phyloP scores from a whole-genome alignment of 2,113 vertebrate genomes.

The Campylomormyrus tamandua region DNA sequence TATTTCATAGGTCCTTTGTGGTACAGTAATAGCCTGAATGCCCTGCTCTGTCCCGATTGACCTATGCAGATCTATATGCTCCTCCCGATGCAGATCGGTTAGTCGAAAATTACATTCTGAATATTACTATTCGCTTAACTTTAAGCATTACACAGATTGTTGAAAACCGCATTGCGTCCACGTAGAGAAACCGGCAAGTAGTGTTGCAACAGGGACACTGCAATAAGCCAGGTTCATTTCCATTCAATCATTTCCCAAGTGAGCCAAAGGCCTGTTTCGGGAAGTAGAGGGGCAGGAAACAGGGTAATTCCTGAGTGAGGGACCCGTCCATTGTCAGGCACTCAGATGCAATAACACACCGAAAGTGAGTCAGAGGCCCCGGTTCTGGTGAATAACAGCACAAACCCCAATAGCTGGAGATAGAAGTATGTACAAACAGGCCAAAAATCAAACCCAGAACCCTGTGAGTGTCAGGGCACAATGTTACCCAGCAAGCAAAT shows the following conservation, averaged over 20 bases:
- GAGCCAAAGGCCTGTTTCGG: neutral
- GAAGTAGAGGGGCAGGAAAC: neutral
- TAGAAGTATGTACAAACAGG: neutral
- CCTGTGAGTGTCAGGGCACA: neutral
- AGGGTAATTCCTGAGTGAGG: neutral
- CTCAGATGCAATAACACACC: neutral
- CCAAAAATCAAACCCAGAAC: neutral
- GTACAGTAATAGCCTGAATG: neutral
- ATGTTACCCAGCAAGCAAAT: neutral
- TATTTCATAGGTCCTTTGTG: neutral
- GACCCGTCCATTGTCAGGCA: neutral
- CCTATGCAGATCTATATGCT: neutral
- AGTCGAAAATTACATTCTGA: neutral
- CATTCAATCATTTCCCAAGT: neutral
- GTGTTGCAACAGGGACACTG: neutral
- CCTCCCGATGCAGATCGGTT: neutral
- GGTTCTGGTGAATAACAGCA: neutral
- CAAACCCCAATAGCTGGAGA: neutral
- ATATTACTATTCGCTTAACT: neutral
- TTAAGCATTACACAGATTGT: neutral
- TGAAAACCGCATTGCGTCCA: neutral
- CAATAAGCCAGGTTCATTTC: neutral
- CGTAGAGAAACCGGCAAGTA: neutral
- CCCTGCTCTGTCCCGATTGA: neutral
- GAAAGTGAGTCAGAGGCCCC: neutral